Evolutionary conservation across 2,888 invertebrate species (phyloP), one percentile per base, ranked within the genome.

Genomic region (Alsophila aescularia): DNA sequence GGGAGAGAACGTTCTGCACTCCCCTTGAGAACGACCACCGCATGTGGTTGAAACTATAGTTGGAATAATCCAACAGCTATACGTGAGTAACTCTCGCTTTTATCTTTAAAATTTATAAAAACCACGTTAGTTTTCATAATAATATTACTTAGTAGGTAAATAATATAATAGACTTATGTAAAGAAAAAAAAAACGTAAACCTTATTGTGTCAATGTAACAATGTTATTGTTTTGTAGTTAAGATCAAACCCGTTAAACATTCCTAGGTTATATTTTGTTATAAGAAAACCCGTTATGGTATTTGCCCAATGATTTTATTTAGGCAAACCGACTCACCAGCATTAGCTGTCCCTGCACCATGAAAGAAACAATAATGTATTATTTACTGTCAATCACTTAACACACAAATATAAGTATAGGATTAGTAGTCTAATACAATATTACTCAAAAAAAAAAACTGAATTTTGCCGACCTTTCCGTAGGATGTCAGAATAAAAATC

Each of bases 341-440:
- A 36, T 62, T 58, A 69, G 68, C 87, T 90, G 87, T 81, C 70
- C 87, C 90, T 83, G 86, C 90, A 90, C 90, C 90, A 90, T 90
- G 90, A 83, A 90, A 90, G 79, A 90, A 85, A 89, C 69, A 85
- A 83, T 12, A 61, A 57, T 10, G 5, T 21, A 56, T 56, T 56
- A 56, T 34, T 56, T 31, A 66, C 50, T 39, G 34, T 13, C 27
- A 27, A 37, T 39, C 24, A 39, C 2, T 39, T 18, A 6, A 41
- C 13, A 24, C 21, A 13, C 12, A 21, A 3, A 18, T 34, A n/a
- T 9, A 15, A 12, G 5, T 16, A 14, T 27, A 2, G 12, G 10
- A 29, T 41, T 47, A 5, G 24, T 24, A 1, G 8, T 24, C 7
- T 18, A 18, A n/a, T 10, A 29, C 0, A 35, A 14, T 43, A 21